Evolutionary conservation across 2,113 vertebrate genomes (phyloP).

Genomic region (Callipepla squamata): DNA sequence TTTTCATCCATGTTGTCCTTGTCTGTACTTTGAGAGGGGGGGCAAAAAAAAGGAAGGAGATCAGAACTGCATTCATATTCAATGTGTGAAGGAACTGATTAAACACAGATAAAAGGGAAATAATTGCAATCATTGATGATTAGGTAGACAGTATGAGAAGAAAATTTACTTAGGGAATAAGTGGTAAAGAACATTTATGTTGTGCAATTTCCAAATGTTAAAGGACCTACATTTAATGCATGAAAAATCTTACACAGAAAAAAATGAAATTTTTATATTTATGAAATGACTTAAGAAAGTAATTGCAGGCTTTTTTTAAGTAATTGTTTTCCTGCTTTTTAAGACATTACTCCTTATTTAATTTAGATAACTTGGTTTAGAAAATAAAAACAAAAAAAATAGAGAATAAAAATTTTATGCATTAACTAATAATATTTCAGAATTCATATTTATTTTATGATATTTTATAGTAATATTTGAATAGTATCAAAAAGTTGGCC

Average conservation of each 20-base stretch:
- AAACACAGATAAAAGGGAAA: constrained; percentile 5
- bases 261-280: neutral
- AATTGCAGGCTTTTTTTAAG: neutral
- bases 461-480: neutral
- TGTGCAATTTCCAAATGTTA: neutral
- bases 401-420: neutral
- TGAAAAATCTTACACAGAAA: neutral
- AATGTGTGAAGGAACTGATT: neutral
- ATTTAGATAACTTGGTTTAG: neutral
- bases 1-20: neutral
- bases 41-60: neutral
- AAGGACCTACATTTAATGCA: neutral
- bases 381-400: neutral
- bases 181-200: neutral
- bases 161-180: neutral
- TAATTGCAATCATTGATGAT: neutral
- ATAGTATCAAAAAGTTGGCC: neutral
- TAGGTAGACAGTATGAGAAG: neutral
- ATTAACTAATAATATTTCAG: neutral
- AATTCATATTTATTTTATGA: neutral
- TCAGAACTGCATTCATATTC: neutral
- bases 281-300: neutral
- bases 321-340: neutral
- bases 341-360: neutral
- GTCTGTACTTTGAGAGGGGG: neutral